Percentiles rank a stretch among this genome's conserved stretches.
Evolutionary conservation across 2,797 vertebrate species (phyloP).

Genomic region (Myotis findleyi): DNA sequence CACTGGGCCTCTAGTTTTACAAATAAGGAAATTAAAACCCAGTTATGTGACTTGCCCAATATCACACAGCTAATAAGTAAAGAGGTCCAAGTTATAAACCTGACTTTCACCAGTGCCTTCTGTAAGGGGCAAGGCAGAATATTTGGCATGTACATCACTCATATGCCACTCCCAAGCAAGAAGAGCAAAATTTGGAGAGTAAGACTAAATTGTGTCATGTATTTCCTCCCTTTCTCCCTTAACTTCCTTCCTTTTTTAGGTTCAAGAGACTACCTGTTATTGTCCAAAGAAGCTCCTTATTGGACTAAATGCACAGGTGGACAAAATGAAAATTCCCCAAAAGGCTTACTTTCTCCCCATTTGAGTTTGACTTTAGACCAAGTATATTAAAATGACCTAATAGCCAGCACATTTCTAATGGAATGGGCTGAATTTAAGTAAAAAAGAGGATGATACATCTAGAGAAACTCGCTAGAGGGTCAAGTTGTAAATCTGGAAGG

Average conservation of each 20-base stretch:
- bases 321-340: background rate
- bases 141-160: background rate
- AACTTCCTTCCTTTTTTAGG: slow-evolving; percentile 14
- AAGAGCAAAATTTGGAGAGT: slow-evolving; percentile 31
- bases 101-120: slow-evolving; percentile 33
- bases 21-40: slow-evolving; percentile 24
- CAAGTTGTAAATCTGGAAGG: slow-evolving; percentile 8
- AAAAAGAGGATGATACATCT: background rate
- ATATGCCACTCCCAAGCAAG: background rate
- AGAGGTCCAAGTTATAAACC: slow-evolving; percentile 12
- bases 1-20: background rate
- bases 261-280: background rate
- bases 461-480: background rate
- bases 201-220: background rate
- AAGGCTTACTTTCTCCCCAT: slow-evolving; percentile 19
- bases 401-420: background rate
- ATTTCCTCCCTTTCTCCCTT: background rate
- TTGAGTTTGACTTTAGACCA: slow-evolving; percentile 27
- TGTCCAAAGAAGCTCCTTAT: background rate
- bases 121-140: background rate
- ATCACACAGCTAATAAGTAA: background rate
- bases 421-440: slow-evolving; percentile 30
- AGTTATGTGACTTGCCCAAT: background rate
- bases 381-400: background rate
- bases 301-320: background rate